A percentile compares a stretch with the other conserved stretches of the same genome.
These are phyloP conservation scores for Platynereis dumerilii DNA, from an alignment of 2,888 invertebrate species.

Conservation along the genomic window DNA sequence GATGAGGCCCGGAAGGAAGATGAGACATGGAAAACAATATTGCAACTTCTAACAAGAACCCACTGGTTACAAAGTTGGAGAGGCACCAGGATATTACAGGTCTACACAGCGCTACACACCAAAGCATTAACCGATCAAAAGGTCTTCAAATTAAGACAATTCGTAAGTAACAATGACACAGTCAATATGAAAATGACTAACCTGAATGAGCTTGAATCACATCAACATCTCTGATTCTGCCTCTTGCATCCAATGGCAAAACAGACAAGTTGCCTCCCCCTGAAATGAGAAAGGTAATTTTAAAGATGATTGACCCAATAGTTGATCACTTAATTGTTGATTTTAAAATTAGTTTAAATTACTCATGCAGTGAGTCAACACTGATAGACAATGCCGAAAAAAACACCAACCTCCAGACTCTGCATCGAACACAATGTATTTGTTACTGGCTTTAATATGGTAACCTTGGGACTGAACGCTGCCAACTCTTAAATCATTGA, in stretches of 20 bases:
- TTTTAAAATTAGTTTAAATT: no score
- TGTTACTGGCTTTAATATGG: conserved; percentile 90
- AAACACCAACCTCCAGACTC: conserved; percentile 77
- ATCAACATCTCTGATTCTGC: not conserved
- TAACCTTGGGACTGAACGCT: conserved; percentile 94
- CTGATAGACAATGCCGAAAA: not conserved
- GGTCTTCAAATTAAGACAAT: no score
- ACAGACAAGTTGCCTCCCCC: conserved; percentile 10
- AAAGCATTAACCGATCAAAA: no score
- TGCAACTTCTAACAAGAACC: no score
- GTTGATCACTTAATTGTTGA: not conserved
- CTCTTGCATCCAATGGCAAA: conserved; percentile 4
- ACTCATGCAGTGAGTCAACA: no score
- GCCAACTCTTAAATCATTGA: conserved; percentile 88
- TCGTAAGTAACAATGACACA: no score
- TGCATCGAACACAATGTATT: conserved; percentile 94
- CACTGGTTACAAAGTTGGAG: no score
- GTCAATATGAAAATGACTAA: no score
- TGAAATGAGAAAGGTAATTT: not conserved
- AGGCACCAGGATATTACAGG: no score
- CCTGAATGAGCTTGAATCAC: conserved; percentile 28
- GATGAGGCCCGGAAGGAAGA: no score
- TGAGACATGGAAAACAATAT: no score
- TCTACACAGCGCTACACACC: no score
- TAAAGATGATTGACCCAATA: not conserved